A percentile compares a stretch with the other conserved stretches of the same genome.
phyloP scores from a whole-genome alignment of 2,797 vertebrate genomes.

The Mastacembelus armatus region DNA sequence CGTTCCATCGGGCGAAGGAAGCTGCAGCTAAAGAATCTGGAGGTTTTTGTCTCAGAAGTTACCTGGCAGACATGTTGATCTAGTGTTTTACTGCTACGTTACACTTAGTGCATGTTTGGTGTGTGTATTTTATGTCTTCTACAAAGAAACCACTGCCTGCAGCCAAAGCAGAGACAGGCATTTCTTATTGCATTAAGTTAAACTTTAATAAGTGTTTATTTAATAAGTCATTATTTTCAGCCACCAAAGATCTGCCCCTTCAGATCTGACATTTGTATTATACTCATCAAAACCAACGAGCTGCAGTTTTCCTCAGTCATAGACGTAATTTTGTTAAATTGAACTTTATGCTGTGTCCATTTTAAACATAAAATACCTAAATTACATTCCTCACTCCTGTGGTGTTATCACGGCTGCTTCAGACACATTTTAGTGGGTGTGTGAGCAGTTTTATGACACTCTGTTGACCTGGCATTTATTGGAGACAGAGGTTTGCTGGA shows the following conservation, averaged over 20 bases:
- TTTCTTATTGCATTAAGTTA: no score
- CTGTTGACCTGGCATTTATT: constrained; percentile 30
- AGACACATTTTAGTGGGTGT: constrained; percentile 40
- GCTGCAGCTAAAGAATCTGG: constrained; percentile 5
- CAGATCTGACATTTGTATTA: no score
- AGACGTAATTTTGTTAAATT: no score
- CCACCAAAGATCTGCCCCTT: no score
- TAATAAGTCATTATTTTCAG: no score
- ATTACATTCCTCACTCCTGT: constrained; percentile 13
- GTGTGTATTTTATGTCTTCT: neutral
- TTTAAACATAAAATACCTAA: constrained; percentile 24
- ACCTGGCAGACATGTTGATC: constrained; percentile 29
- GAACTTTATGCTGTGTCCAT: constrained; percentile 14
- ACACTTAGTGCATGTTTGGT: neutral
- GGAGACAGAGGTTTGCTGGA: constrained; percentile 38
- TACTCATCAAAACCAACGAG: no score
- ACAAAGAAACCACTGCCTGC: neutral
- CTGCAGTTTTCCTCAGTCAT: no score
- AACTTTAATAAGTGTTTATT: no score
- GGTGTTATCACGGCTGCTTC: constrained; percentile 28
- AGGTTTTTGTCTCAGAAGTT: neutral
- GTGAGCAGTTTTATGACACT: constrained; percentile 45
- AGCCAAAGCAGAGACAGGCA: constrained; percentile 12
- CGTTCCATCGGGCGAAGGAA: constrained; percentile 12
- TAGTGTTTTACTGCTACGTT: constrained; percentile 10